Evolutionary conservation across 2,797 vertebrate species (phyloP).

Genomic region (Phylloscopus collybita): DNA sequence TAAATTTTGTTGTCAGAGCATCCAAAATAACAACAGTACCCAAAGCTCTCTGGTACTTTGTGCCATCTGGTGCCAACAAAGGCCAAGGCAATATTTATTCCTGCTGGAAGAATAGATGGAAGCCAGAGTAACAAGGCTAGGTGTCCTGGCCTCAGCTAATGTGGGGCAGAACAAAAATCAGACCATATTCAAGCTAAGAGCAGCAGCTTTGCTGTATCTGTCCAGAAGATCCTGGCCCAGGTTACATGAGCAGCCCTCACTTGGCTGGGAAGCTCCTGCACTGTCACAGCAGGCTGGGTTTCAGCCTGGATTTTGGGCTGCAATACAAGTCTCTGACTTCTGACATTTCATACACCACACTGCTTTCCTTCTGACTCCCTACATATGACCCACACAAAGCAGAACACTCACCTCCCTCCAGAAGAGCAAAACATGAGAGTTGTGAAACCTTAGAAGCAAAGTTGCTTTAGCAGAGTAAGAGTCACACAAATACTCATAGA

Average conservation of each 20-base stretch:
- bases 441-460: slow-evolving; percentile 7
- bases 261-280: neutral
- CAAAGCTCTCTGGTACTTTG: neutral
- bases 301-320: slow-evolving; percentile 3
- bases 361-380: neutral
- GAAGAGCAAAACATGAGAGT: neutral
- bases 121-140: neutral
- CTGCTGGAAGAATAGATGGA: neutral
- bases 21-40: slow-evolving; percentile 4
- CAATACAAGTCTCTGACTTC: neutral
- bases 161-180: neutral
- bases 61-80: neutral
- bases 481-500: neutral
- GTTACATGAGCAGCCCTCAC: neutral
- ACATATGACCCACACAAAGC: neutral
- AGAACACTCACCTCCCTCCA: neutral
- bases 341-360: neutral
- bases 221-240: neutral
- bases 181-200: neutral
- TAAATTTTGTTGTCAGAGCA: neutral
- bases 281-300: neutral
- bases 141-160: neutral
- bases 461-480: neutral
- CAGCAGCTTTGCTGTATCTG: neutral
- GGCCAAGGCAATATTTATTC: neutral